Base-by-base conservation (phyloP, 2,113 vertebrate species). In the Dipodomys merriami region DNA sequence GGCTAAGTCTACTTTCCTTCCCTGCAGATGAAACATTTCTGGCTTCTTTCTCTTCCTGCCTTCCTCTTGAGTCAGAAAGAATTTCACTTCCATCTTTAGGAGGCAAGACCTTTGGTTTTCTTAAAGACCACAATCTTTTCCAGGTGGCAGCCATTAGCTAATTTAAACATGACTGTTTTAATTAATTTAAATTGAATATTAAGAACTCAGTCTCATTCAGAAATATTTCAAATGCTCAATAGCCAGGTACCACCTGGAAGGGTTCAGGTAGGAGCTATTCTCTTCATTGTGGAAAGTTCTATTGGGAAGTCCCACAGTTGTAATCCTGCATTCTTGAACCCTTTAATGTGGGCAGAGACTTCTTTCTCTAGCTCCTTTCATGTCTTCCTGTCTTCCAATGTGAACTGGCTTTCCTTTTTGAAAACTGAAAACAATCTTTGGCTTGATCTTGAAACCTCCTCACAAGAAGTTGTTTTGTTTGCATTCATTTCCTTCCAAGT, bases 401-500 rank as follows among this genome's bases (percentile, higher is more conserved):
- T 30, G 4, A 49, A 33, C 23, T 67, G 22, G 2, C 49, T 92
- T 89, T 44, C 16, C 25, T 15, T 44, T 35, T 57, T 16, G 39
- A 72, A 53, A 65, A 82, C 53, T 13, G 29, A 44, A 62, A 80
- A 60, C 23, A 20, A 29, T 12, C 11, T 85, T 88, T 71, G 83
- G 35, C 25, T 39, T 79, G 62, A 69, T 80, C 68, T 89, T 80
- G 85, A 95, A 88, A 44, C 7, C 16, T 88, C 86, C 62, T 96
- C 18, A 11, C 1, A 69, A 60, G 57, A 49, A 65, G 49, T 78
- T 5, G 73, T 74, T 90, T 82, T 29, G 9, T 27, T 8, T 23
- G 6, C 46, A 35, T 83, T 93, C 64, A 73, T 81, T 96, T 93
- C 73, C 69, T 86, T 76, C 60, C 81, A 82, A 33, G 64, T 85